Evolutionary conservation across 1,140 invertebrate genomes (phyloP).

Genomic region (Drosophila dunni): DNA sequence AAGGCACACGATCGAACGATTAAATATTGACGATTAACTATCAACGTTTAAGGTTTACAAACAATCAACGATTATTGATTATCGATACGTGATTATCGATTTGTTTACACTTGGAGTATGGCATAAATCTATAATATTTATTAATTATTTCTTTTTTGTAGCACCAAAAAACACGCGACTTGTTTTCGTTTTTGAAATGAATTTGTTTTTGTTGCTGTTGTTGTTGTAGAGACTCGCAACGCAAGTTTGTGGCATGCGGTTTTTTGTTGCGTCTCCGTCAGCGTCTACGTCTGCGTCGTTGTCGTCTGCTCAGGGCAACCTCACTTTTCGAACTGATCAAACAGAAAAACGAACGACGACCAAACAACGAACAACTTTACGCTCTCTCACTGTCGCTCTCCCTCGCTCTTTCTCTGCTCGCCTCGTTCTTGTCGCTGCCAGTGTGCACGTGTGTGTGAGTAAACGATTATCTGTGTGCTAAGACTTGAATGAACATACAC

Average conservation of each 20-base stretch:
- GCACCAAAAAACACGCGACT: slow-evolving; percentile 27
- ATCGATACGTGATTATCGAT: background rate
- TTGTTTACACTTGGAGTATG: background rate
- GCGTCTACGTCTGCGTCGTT: slow-evolving; percentile 23
- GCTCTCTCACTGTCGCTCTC: slow-evolving; percentile 12
- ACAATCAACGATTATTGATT: background rate
- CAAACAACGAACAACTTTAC: slow-evolving; percentile 31
- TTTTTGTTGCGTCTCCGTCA: slow-evolving; percentile 14
- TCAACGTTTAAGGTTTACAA: background rate
- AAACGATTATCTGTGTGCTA: slow-evolving; percentile 38
- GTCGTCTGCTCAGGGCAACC: slow-evolving; percentile 66
- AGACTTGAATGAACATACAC: slow-evolving; percentile 56
- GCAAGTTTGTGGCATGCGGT: slow-evolving; percentile 6
- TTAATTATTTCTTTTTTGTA: background rate
- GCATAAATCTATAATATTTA: background rate
- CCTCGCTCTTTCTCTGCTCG: slow-evolving; percentile 18
- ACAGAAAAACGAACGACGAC: slow-evolving; percentile 67
- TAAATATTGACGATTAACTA: slow-evolving; percentile 13
- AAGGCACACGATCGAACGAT: slow-evolving; percentile 22
- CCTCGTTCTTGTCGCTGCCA: slow-evolving; percentile 18
- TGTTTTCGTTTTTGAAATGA: background rate
- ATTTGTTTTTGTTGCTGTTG: slow-evolving; percentile 8
- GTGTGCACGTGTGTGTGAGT: slow-evolving; percentile 38
- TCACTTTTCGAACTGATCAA: slow-evolving; percentile 80
- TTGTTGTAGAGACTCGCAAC: slow-evolving; percentile 13